Percentiles rank a stretch among this genome's conserved stretches.
These are phyloP conservation scores for Parazoanthus atlanticus DNA, from an alignment of 92 coral and sea anemone species.

Conservation along the genomic window DNA sequence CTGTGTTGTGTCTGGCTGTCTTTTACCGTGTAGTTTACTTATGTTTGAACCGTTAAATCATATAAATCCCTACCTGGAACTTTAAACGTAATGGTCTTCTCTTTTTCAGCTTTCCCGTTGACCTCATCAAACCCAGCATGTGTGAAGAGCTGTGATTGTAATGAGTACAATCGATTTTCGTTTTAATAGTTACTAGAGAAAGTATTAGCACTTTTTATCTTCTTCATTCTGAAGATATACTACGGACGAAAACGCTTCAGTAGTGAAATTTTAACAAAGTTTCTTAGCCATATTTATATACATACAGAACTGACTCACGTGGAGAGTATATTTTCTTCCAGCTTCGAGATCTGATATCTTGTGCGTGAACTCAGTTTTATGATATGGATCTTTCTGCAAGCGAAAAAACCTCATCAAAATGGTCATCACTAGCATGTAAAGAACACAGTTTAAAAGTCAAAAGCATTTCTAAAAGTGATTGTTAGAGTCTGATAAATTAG, in stretches of 20 bases:
- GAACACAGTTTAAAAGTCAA: background rate
- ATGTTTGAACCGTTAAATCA: too few species aligned
- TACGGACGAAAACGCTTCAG: too few species aligned
- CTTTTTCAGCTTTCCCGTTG: background rate
- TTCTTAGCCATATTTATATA: too few species aligned
- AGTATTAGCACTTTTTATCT: background rate
- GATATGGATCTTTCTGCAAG: slow-evolving; percentile 11
- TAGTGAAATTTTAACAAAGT: too few species aligned
- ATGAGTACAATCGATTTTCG: background rate
- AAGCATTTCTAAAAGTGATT: background rate
- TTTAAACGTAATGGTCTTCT: background rate
- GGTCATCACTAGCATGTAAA: background rate
- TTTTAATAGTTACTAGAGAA: too few species aligned
- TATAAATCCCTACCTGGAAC: background rate
- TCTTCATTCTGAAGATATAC: too few species aligned
- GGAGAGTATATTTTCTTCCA: background rate
- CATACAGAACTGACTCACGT: background rate
- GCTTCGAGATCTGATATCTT: background rate
- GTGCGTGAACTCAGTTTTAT: background rate
- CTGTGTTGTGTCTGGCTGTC: background rate
- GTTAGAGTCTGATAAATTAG: too few species aligned
- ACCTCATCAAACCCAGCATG: background rate
- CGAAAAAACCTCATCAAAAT: background rate
- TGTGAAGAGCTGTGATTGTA: background rate
- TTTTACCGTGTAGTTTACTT: background rate